Conservation (phyloP, 1,140 invertebrate species). For the Heterodera carotae region DNA sequence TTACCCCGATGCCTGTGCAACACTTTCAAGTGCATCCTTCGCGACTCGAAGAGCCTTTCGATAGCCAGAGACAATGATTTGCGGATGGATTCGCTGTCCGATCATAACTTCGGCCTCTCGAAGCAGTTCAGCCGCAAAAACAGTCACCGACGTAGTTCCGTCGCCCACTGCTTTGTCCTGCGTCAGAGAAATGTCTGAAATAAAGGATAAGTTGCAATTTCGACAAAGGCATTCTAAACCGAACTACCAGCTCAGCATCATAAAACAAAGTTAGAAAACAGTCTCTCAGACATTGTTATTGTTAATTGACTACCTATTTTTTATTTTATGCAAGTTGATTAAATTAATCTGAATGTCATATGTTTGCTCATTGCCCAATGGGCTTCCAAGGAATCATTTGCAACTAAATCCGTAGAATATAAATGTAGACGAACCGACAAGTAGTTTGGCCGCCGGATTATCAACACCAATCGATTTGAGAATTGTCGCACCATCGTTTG, state of each 20-base stretch:
- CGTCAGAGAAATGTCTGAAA: slow-evolving; percentile 87
- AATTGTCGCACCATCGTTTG: slow-evolving; percentile 99
- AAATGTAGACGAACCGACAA: slow-evolving; percentile 78
- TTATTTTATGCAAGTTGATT: too few species aligned
- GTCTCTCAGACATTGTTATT: too few species aligned
- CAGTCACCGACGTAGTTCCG: slow-evolving; percentile 97
- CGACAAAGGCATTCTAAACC: too few species aligned
- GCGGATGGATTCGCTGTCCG: slow-evolving; percentile 92
- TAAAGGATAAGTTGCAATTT: slow-evolving; percentile 36
- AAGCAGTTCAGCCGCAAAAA: slow-evolving; percentile 89
- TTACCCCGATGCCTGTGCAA: slow-evolving; percentile 78
- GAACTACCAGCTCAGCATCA: too few species aligned
- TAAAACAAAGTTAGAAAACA: too few species aligned
- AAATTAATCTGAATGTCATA: too few species aligned
- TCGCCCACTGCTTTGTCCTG: slow-evolving; percentile 99
- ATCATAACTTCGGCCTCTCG: slow-evolving; percentile 92
- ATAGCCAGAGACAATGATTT: slow-evolving; percentile 95
- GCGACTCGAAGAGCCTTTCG: slow-evolving; percentile 82
- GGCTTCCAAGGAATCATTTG: too few species aligned
- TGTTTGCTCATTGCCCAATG: too few species aligned
- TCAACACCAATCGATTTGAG: slow-evolving; percentile 93
- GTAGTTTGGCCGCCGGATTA: slow-evolving; percentile 96
- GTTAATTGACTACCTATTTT: too few species aligned
- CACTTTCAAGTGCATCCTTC: slow-evolving; percentile 76
- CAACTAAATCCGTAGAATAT: too few species aligned